Evolutionary conservation across 2,113 vertebrate genomes (phyloP).

Genomic region (Triplophysa tibetana): DNA sequence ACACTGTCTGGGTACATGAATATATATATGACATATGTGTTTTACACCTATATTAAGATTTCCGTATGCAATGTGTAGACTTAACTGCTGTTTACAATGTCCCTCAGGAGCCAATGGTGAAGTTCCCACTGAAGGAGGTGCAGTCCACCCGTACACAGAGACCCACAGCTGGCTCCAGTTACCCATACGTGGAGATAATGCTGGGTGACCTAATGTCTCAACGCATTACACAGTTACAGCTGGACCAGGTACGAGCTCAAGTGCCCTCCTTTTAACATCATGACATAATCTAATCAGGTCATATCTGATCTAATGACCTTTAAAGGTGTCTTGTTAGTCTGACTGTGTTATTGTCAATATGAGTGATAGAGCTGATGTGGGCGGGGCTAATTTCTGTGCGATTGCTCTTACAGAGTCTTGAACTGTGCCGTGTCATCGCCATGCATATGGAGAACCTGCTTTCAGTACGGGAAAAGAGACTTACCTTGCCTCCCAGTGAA

Average conservation of each 20-base stretch:
- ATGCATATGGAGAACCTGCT: constrained; percentile 91
- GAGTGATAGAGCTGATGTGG: constrained; percentile 25
- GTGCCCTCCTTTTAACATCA: neutral
- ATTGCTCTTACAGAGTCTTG: constrained; percentile 79
- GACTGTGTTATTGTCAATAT: neutral
- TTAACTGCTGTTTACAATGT: constrained; percentile 20
- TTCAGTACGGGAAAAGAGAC: constrained; percentile 86
- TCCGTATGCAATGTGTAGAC: neutral
- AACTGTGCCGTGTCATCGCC: constrained; percentile 90
- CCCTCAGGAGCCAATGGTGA: constrained; percentile 82
- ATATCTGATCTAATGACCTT: neutral
- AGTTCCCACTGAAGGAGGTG: constrained; percentile 88
- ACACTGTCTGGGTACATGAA: neutral
- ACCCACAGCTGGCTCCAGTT: constrained; percentile 86
- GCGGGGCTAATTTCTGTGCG: constrained; percentile 6
- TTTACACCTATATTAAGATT: neutral
- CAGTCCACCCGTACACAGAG: constrained; percentile 90
- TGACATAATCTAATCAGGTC: neutral
- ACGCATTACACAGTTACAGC: constrained; percentile 87
- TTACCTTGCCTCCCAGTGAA: constrained; percentile 93
- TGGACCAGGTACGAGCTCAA: constrained; percentile 83
- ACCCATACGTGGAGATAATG: constrained; percentile 89
- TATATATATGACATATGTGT: too few species aligned
- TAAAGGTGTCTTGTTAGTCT: neutral
- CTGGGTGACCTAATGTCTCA: constrained; percentile 86